Evolutionary conservation across 2,888 invertebrate species (phyloP).

Genomic region (Cerastis leucographa): DNA sequence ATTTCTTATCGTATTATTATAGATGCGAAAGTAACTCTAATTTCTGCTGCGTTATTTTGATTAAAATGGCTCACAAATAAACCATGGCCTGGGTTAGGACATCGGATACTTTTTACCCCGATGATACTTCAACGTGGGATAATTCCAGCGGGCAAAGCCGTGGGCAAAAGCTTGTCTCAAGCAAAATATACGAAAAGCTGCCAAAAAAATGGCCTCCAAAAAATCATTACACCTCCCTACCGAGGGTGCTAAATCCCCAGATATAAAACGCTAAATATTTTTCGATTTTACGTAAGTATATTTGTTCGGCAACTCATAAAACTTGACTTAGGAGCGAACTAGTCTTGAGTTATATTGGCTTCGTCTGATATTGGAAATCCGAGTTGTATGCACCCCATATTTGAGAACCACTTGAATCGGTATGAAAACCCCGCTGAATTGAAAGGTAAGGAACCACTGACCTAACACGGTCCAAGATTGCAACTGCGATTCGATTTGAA

Average conservation of each 20-base stretch:
- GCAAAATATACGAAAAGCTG: not conserved
- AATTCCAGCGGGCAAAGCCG: not conserved
- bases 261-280: constrained; percentile 62
- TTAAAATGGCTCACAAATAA: not conserved
- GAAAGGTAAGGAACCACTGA: constrained; percentile 63
- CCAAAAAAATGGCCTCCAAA: constrained; percentile 8
- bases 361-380: constrained; percentile 80
- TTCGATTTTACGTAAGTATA: constrained; percentile 66
- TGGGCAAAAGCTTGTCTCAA: not conserved
- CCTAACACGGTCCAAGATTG: constrained; percentile 45
- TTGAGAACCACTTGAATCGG: constrained; percentile 79
- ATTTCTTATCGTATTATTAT: no score
- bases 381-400: constrained; percentile 79
- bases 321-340: constrained; percentile 81
- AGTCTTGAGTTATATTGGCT: constrained; percentile 80
- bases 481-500: constrained; percentile 56
- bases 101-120: not conserved
- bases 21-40: no score
- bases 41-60: no score
- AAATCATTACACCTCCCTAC: constrained; percentile 32
- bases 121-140: fast-evolving
- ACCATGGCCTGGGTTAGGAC: not conserved
- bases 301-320: constrained; percentile 81
- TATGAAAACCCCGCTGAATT: constrained; percentile 76
- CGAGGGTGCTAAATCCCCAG: constrained; percentile 39